Evolutionary conservation across 2,797 vertebrate species (phyloP).

Genomic region (Tamandua tetradactyla): DNA sequence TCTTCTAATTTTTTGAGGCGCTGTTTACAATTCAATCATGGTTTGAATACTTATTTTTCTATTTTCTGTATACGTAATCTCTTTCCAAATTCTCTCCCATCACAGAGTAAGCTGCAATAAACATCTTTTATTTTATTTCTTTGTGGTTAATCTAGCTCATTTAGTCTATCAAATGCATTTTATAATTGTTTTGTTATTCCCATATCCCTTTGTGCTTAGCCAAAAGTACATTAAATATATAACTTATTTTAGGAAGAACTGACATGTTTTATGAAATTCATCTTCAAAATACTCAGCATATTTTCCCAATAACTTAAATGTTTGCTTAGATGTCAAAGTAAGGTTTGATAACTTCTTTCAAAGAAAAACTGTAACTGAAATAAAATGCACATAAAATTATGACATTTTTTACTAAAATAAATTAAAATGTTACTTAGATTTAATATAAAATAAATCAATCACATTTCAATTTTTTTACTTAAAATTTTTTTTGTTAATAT

Average conservation of each 20-base stretch:
- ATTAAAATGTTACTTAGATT: slow-evolving; percentile 20
- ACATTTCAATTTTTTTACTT: neutral
- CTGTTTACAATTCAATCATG: neutral
- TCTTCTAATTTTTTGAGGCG: neutral
- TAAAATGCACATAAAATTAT: slow-evolving; percentile 25
- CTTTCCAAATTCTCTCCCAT: neutral
- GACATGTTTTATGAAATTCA: neutral
- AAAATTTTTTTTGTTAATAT: slow-evolving; percentile 20
- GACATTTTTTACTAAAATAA: neutral
- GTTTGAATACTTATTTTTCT: slow-evolving; percentile 19
- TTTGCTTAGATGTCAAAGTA: slow-evolving; percentile 4
- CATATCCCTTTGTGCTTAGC: slow-evolving; percentile 26
- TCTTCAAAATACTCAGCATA: neutral
- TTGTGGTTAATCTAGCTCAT: neutral
- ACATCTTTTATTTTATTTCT: neutral
- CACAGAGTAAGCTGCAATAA: slow-evolving; percentile 6
- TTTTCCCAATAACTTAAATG: neutral
- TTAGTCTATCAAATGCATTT: slow-evolving; percentile 8
- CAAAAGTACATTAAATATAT: slow-evolving; percentile 27
- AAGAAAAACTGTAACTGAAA: neutral
- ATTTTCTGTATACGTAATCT: neutral
- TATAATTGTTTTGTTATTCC: neutral
- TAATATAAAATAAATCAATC: slow-evolving; percentile 42
- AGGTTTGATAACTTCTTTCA: slow-evolving; percentile 42
- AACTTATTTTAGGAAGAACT: slow-evolving; percentile 30